Conservation (phyloP, 2,888 invertebrate genomes). For the Phengaris alcon region DNA sequence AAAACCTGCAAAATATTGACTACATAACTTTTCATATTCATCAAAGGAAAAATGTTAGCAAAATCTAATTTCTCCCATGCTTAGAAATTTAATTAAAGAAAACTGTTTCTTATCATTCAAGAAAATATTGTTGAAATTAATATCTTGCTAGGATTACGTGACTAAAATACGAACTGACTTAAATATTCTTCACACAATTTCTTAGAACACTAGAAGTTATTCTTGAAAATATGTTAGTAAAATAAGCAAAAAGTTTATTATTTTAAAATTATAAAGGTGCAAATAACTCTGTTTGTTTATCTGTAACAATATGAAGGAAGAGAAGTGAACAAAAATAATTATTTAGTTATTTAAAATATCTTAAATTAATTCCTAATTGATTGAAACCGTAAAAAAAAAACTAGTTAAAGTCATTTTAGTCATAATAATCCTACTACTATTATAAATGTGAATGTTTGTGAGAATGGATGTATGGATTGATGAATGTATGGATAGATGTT, state of each 20-base stretch:
- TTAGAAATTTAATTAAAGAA: slow-evolving; percentile 12
- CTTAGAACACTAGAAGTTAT: neutral
- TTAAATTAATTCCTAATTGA: no score
- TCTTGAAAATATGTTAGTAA: neutral
- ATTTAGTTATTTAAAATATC: no score
- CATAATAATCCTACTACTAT: no score
- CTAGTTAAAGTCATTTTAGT: no score
- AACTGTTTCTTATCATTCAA: slow-evolving; percentile 2
- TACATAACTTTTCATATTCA: neutral
- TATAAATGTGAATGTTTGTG: no score
- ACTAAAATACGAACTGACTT: neutral
- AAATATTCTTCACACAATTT: neutral
- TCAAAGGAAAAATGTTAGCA: neutral
- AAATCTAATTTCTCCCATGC: slow-evolving; percentile 31
- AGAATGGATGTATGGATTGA: no score
- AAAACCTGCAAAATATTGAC: no score
- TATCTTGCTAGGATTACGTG: slow-evolving; percentile 4
- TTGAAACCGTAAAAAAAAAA: no score
- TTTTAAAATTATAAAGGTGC: neutral
- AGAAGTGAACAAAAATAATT: no score
- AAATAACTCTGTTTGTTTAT: no score
- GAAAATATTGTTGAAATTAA: slow-evolving; percentile 21
- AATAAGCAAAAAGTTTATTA: neutral
- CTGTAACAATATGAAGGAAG: no score
- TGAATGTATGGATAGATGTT: no score